A percentile compares a stretch with the other conserved stretches of the same genome.
Conservation (phyloP, 2,113 vertebrate species). For the Sinocyclocheilus rhinocerous region DNA sequence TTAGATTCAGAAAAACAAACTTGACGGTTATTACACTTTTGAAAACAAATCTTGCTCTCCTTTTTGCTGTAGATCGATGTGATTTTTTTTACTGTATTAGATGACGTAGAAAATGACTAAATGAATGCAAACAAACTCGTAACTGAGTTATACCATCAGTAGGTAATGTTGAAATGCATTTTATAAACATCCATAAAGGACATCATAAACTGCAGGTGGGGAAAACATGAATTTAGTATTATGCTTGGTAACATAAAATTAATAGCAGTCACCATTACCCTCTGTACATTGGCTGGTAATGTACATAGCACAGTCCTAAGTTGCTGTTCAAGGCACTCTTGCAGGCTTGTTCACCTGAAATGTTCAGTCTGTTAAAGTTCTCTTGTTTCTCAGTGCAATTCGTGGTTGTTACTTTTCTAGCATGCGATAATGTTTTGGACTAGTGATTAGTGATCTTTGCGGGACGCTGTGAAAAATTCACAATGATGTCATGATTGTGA, state of each 20-base stretch:
- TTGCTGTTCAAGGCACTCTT: slow-evolving; percentile 76
- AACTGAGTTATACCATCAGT: neutral
- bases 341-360: slow-evolving; percentile 67
- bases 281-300: slow-evolving; percentile 25
- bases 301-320: slow-evolving; percentile 63
- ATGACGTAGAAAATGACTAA: neutral
- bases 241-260: neutral
- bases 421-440: slow-evolving; percentile 58
- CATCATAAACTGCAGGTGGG: neutral
- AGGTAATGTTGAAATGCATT: slow-evolving; percentile 3
- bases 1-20: neutral
- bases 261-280: slow-evolving; percentile 41
- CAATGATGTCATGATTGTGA: slow-evolving; percentile 75
- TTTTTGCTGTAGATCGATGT: neutral
- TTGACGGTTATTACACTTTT: neutral
- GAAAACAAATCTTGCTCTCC: neutral
- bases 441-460: slow-evolving; percentile 61
- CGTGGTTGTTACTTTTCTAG: slow-evolving; percentile 58
- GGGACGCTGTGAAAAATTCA: slow-evolving; percentile 71
- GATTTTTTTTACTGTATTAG: neutral
- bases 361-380: slow-evolving; percentile 59
- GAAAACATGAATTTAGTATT: slow-evolving; percentile 6
- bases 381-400: slow-evolving; percentile 60
- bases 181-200: neutral
- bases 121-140: neutral